Percentiles rank a stretch among this genome's conserved stretches.
phyloP scores from a whole-genome alignment of 2,888 invertebrate species.

The Barypeithes pellucidus region DNA sequence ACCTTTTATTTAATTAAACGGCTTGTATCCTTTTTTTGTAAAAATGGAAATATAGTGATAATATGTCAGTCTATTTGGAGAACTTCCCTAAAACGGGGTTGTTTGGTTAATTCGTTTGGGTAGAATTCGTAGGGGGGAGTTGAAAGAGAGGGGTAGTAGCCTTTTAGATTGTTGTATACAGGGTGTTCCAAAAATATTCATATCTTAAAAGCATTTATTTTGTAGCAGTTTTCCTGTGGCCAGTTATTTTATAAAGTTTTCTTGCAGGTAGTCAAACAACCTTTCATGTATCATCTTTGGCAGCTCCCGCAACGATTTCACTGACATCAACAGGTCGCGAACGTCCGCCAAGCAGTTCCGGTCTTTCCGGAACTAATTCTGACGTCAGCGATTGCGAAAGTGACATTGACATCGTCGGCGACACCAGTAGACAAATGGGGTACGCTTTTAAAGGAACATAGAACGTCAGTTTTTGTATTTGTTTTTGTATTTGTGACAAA shows the following conservation, averaged over 20 bases:
- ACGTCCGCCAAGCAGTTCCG: too few relatives aligned
- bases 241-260: too few relatives aligned
- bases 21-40: constrained; percentile 55
- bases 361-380: constrained; percentile 58
- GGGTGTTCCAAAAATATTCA: too few relatives aligned
- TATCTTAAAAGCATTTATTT: too few relatives aligned
- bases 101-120: constrained; percentile 36
- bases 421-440: too few relatives aligned
- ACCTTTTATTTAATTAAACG: too few relatives aligned
- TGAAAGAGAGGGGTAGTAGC: not conserved
- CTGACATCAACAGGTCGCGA: not conserved
- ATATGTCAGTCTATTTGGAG: not conserved
- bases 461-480: constrained; percentile 10
- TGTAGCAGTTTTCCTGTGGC: too few relatives aligned
- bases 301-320: not conserved
- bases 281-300: not conserved
- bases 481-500: too few relatives aligned
- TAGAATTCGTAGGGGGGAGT: not conserved
- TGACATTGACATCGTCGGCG: constrained; percentile 77
- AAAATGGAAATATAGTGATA: constrained; percentile 50
- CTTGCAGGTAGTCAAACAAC: too few relatives aligned
- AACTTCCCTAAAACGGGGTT: constrained; percentile 13
- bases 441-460: constrained; percentile 57
- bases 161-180: too few relatives aligned
- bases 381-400: constrained; percentile 76